Base-by-base conservation (phyloP, 1,140 invertebrate genomes). In the Leptoteleia sp. region DNA sequence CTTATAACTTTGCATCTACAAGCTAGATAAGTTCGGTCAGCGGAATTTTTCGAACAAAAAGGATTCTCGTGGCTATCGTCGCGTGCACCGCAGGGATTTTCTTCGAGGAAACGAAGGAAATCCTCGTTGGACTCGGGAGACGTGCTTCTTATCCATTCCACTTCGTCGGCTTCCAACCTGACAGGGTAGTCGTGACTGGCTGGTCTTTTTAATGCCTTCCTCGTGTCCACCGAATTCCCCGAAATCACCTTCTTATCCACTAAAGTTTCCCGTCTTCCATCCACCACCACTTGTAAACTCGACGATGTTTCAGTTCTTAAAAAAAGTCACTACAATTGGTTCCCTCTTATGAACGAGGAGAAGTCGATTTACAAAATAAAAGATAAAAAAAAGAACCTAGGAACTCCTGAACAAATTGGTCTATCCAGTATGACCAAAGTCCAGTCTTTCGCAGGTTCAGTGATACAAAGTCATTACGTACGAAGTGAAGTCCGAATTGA, bases 141-240 rank as follows among this genome's bases (percentile, higher is more conserved):
- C 50, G 76, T 67, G 70, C 33, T 12, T 61, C n/a, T 9, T 11
- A 77, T 52, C 64, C 76, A 79, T 70, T 70, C 43, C 45, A 50
- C 7, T 11, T 70, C 50, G 31, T 62, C 38, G 16, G 55, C 42
- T 48, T 67, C 54, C 29, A 40, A 38, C 8, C 35, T 48, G 19
- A 9, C 17, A 4, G 55, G 37, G 25, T 43, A 45, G 35, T 79
- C 68, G 55, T 73, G 62, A 72, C 62, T 81, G 8, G 67, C 75
- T 64, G 48, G 72, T 65, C 79, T 59, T 52, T 73, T 79, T 22
- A 61, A 19, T 48, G 75, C 17, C 62, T 52, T 80, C 15, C 37
- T 65, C 12, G 42, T 11, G 11, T 27, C 13, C 31, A n/a, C 12
- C 3, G 27, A 4, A 35, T 65, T 38, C 12, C 7, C 43, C 27